Evolutionary conservation across 2,113 vertebrate genomes (phyloP).

Genomic region (Aramus guarauna): DNA sequence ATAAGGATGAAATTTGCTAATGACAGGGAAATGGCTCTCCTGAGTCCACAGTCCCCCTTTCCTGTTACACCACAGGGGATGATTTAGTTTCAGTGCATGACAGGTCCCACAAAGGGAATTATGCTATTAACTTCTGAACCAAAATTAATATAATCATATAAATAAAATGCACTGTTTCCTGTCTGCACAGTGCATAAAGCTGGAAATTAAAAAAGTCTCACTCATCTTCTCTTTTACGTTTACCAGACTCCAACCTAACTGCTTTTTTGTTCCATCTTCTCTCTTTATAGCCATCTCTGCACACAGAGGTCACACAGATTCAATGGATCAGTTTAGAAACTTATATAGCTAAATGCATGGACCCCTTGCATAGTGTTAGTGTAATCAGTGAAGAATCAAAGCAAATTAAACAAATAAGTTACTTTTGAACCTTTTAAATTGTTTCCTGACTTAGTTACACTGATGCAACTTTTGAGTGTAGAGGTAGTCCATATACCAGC

Average conservation of each 20-base stretch:
- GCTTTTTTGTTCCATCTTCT: not conserved
- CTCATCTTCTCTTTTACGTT: not conserved
- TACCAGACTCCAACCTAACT: not conserved
- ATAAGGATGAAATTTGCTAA: constrained; percentile 56
- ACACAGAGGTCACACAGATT: not conserved
- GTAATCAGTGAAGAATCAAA: not conserved
- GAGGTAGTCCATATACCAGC: not conserved
- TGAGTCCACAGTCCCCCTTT: not conserved
- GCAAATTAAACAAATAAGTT: not conserved
- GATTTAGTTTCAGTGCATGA: constrained; percentile 14
- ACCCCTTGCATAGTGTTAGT: not conserved
- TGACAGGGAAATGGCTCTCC: constrained; percentile 30
- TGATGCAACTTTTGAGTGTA: not conserved
- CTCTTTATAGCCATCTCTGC: not conserved
- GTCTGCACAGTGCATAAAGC: not conserved
- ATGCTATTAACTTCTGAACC: constrained; percentile 33
- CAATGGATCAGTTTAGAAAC: not conserved
- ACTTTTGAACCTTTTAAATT: not conserved
- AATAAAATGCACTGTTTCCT: constrained; percentile 8
- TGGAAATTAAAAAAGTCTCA: not conserved
- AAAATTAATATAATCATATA: constrained; percentile 44
- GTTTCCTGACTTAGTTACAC: not conserved
- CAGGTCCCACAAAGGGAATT: constrained; percentile 14
- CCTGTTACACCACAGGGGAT: not conserved
- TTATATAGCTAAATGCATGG: not conserved